Evolutionary conservation across 2,797 vertebrate species (phyloP), one percentile per base, ranked within the genome.

Genomic region (Anniella stebbinsi): DNA sequence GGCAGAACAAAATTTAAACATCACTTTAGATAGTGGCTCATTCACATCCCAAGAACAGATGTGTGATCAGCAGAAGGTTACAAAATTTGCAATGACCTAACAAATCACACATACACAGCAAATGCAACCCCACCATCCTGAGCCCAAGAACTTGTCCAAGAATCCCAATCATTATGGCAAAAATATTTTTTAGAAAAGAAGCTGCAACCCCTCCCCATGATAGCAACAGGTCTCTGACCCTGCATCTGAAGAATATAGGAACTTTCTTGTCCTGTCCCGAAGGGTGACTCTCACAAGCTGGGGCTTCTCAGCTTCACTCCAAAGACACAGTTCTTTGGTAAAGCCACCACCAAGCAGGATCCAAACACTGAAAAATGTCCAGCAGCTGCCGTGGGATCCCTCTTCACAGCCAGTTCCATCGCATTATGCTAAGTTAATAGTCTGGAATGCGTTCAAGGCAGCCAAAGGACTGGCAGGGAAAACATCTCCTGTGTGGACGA

Each of bases 391-490:
- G 36, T 0, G 2, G 90, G 60, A 77, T 81, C 87, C 83, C 84
- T 23, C 84, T 38, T 87, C 91, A 80, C 0, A 0, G 33, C 70
- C 72, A 88, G 89, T 92, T 84, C 1, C 0, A 0, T 30, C 75
- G 84, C 51, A 8, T 1, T 3, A 88, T 30, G 41, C 75, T 48
- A 77, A 80, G 88, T 88, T 0, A 60, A 90, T 1, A 91, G 33
- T 0, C 28, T 0, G 11, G 38, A 54, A 87, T 0, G 0, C 0
- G 0, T 4, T 12, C 1, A 15, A 57, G 85, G 57, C 1, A 11
- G 86, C 21, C 0, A 1, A 45, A 89, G n/a, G n/a, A 91, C 81
- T 73, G 77, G 83, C 70, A 33, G 41, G 13, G 28, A 82, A 92
- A 92, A 82, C 0, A 1, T 45, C 80, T 89, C 85, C 51, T 0